Evolutionary conservation across 2,797 vertebrate genomes (phyloP), one percentile per base, ranked within the genome.

Genomic region (Sebastes miniatus): DNA sequence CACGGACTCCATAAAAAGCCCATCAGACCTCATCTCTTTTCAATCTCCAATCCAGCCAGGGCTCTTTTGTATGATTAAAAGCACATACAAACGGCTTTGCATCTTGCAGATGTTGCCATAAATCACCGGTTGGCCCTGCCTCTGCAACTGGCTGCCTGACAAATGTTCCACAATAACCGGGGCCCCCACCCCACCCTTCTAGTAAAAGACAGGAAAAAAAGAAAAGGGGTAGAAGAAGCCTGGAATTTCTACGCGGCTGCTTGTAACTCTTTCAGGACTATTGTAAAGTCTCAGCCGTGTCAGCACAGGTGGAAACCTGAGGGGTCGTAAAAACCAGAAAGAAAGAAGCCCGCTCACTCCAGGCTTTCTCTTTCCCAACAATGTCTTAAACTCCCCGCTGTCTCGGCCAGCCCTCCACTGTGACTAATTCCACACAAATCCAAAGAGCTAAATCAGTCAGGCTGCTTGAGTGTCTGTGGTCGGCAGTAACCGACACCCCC

Each of bases 51-150:
- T 81, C 86, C 81, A 85, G 82, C 86, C 69, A 64, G 12, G 73
- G 87, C 79, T 83, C 88, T 87, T 91, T 91, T 87, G 80, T 83
- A 73, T 91, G 89, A 95, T 96, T 94, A 92, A 94, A 95, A 94
- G 81, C 93, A 91, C 84, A 87, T 84, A 90, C 84, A 57, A 90
- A 89, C 85, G 86, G 89, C 86, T 93, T 89, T 93, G 81, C 71
- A 85, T 94, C 93, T 93, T 95, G 89, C 94, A 96, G 95, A 96
- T 96, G 94, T 96, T 95, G 84, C 93, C 93, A 93, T 97, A 97
- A 97, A 97, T 97, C 96, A 96, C 4, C 87, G 83, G 87, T 32
- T 77, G 85, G 93, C 81, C 80, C 94, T 94, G 95, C 95, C 95
- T 95, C 83, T 92, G 90, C 91, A 90, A 95, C 95, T 97, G 96